phyloP scores from a whole-genome alignment of 2,113 vertebrate species.

The Anoura caudifer region DNA sequence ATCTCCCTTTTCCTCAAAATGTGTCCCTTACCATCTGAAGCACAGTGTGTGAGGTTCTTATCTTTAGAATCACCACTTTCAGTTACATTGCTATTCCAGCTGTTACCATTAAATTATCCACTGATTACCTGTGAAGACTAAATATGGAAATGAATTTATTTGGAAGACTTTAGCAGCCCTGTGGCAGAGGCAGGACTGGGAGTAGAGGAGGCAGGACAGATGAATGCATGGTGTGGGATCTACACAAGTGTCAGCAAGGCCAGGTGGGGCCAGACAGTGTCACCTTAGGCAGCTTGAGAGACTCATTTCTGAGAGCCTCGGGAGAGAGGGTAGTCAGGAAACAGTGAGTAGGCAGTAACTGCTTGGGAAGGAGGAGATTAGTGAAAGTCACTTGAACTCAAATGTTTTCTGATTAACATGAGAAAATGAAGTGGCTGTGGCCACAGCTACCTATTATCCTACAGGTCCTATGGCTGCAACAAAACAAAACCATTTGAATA shows the following conservation, averaged over 20 bases:
- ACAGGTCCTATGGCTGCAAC: neutral
- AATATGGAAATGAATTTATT: constrained; percentile 3
- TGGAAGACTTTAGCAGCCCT: neutral
- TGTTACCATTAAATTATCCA: neutral
- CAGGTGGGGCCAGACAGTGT: neutral
- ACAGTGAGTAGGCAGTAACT: neutral
- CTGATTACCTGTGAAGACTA: neutral
- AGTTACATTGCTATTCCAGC: neutral
- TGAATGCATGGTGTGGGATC: neutral
- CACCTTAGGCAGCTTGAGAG: neutral
- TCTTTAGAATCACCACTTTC: neutral
- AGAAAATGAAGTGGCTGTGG: neutral
- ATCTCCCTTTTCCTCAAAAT: neutral
- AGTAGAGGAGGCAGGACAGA: neutral
- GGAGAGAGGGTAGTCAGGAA: neutral
- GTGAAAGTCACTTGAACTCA: neutral
- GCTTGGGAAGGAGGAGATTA: neutral
- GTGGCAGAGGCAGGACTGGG: neutral
- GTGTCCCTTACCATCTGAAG: neutral
- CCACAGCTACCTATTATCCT: neutral
- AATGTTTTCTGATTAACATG: neutral
- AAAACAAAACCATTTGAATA: neutral
- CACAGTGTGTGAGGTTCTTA: neutral
- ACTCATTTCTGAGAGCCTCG: neutral
- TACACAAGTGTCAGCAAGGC: neutral